Percentiles rank a stretch among this genome's conserved stretches.
These are phyloP conservation scores for Acleris laterana DNA, from an alignment of 2,888 invertebrate genomes.

Conservation along the genomic window DNA sequence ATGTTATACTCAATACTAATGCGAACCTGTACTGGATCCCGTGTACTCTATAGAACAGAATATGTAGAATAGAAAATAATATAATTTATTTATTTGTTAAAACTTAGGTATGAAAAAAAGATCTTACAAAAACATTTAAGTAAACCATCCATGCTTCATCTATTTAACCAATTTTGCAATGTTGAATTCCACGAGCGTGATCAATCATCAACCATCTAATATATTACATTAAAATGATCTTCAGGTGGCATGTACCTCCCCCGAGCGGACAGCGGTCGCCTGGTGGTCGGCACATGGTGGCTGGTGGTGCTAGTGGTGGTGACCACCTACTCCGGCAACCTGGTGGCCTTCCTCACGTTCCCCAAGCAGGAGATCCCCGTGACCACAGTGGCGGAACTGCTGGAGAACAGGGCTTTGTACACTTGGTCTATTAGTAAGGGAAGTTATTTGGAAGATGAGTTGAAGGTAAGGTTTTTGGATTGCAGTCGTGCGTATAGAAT, in stretches of 20 bases:
- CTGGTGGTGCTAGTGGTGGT: slow-evolving; percentile 94
- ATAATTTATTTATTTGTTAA: too few species aligned
- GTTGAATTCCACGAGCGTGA: too few species aligned
- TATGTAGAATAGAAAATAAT: too few species aligned
- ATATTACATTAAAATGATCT: slow-evolving; percentile 17
- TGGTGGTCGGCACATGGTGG: slow-evolving; percentile 96
- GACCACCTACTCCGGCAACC: slow-evolving; percentile 95
- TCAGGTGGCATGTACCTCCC: slow-evolving; percentile 95
- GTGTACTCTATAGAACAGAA: too few species aligned
- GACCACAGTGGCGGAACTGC: slow-evolving; percentile 87
- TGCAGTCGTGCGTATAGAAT: neutral
- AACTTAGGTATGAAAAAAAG: too few species aligned
- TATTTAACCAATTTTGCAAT: too few species aligned
- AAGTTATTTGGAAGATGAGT: slow-evolving; percentile 88
- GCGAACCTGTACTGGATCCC: too few species aligned
- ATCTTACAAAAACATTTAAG: too few species aligned
- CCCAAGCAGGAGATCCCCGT: slow-evolving; percentile 91
- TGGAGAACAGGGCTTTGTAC: slow-evolving; percentile 82
- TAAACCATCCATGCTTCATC: too few species aligned
- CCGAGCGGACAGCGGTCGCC: slow-evolving; percentile 92
- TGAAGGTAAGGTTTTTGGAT: slow-evolving; percentile 57
- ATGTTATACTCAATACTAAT: too few species aligned
- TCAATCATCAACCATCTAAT: neutral
- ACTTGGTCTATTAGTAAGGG: slow-evolving; percentile 91
- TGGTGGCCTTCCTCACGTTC: slow-evolving; percentile 96